A percentile compares a stretch with the other conserved stretches of the same genome.
Conservation (phyloP, 1,140 invertebrate species). For the Ephestia elutella region DNA sequence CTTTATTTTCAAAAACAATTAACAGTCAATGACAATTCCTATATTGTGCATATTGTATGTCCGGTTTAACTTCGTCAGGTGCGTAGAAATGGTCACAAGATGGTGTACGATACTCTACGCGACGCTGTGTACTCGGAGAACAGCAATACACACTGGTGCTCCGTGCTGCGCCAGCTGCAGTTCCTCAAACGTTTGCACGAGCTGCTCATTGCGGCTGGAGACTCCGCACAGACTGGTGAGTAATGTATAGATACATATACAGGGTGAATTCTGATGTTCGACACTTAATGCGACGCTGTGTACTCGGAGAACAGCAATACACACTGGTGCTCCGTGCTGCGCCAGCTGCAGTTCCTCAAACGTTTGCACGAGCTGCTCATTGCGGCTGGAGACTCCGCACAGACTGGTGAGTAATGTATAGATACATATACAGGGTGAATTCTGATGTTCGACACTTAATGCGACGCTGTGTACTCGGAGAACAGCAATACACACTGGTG, state of each 20-base stretch:
- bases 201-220: slow-evolving; percentile 72
- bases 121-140: slow-evolving; percentile 75
- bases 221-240: slow-evolving; percentile 62
- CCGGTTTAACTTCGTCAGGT: slow-evolving; percentile 30
- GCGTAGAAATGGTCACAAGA: slow-evolving; percentile 57
- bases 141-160: slow-evolving; percentile 81
- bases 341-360: slow-evolving; percentile 86
- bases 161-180: slow-evolving; percentile 83
- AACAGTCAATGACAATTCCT: no score
- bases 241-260: no score
- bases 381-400: slow-evolving; percentile 70
- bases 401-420: slow-evolving; percentile 32
- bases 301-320: slow-evolving; percentile 82
- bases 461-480: slow-evolving; percentile 65
- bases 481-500: slow-evolving; percentile 83
- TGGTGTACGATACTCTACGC: slow-evolving; percentile 53
- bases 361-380: slow-evolving; percentile 77
- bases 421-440: no score
- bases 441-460: slow-evolving; percentile 53
- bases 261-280: slow-evolving; percentile 56
- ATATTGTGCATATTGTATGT: no score
- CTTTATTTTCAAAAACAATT: not conserved
- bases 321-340: slow-evolving; percentile 79
- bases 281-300: slow-evolving; percentile 48
- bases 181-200: slow-evolving; percentile 82